These are phyloP conservation scores for Hydrocynus forskahlii DNA, from an alignment of 2,797 vertebrate genomes.

Conservation along the genomic window DNA sequence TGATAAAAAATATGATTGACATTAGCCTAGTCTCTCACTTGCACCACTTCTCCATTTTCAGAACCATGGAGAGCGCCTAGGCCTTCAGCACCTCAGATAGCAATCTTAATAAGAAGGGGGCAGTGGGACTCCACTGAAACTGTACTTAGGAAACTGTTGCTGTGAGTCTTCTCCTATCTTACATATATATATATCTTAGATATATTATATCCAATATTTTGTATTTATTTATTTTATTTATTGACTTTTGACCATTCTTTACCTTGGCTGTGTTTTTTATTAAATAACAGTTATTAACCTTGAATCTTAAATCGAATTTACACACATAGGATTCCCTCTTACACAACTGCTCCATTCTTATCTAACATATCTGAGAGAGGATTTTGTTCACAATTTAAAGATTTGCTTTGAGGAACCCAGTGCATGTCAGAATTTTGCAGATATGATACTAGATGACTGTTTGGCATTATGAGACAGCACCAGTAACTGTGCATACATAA, in stretches of 20 bases:
- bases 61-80: constrained; percentile 16
- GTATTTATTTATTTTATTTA: not conserved
- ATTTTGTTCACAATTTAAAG: constrained; percentile 40
- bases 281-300: not conserved
- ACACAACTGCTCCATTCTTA: not conserved
- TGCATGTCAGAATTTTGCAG: constrained; percentile 54
- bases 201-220: not conserved
- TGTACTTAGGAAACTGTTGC: too few species aligned
- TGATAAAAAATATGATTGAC: not conserved
- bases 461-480: constrained; percentile 47
- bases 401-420: constrained; percentile 37
- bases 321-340: not conserved
- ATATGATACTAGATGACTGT: constrained; percentile 53
- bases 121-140: not conserved
- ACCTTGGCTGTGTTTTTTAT: not conserved
- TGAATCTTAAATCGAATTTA: constrained; percentile 9
- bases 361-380: constrained; percentile 5
- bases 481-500: constrained; percentile 59
- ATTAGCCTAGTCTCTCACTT: not conserved
- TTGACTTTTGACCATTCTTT: not conserved
- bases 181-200: too few species aligned
- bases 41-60: not conserved
- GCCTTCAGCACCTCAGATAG: not conserved
- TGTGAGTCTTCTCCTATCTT: not conserved
- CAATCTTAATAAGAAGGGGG: not conserved